Conservation (phyloP, 2,888 invertebrate species). For the Mechanitis mazaeus region DNA sequence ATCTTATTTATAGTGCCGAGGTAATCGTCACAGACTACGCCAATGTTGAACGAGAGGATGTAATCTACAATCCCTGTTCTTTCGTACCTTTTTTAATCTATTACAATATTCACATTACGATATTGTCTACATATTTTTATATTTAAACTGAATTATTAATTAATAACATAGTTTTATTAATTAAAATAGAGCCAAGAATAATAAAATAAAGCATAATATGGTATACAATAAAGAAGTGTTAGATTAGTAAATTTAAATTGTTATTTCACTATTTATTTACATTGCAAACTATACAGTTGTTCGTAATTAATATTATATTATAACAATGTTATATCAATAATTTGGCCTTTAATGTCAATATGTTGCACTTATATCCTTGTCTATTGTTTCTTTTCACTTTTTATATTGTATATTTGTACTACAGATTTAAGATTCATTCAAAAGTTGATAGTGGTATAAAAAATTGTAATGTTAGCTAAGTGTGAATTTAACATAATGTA, state of each 20-base stretch:
- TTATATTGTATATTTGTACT: slow-evolving; percentile 28
- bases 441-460: slow-evolving; percentile 21
- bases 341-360: slow-evolving; percentile 18
- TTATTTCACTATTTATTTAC: slow-evolving; percentile 21
- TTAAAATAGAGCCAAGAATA: slow-evolving; percentile 13
- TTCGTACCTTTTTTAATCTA: slow-evolving; percentile 20
- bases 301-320: slow-evolving; percentile 10
- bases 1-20: slow-evolving; percentile 9
- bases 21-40: slow-evolving; percentile 10
- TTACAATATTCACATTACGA: slow-evolving; percentile 22
- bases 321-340: slow-evolving; percentile 12
- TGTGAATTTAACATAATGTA: slow-evolving; percentile 32
- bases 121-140: slow-evolving; percentile 30
- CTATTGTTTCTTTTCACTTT: slow-evolving; percentile 15
- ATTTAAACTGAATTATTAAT: slow-evolving; percentile 26
- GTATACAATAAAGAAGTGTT: slow-evolving; percentile 13
- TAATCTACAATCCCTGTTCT: slow-evolving; percentile 7
- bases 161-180: slow-evolving; percentile 21
- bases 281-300: slow-evolving; percentile 12
- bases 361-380: slow-evolving; percentile 20
- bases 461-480: slow-evolving; percentile 30
- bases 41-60: slow-evolving; percentile 16
- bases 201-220: slow-evolving; percentile 11
- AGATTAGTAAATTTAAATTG: slow-evolving; percentile 16
- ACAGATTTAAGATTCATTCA: slow-evolving; percentile 21